These are phyloP conservation scores for Aquatica leii DNA, from an alignment of 2,888 invertebrate species.

Conservation along the genomic window DNA sequence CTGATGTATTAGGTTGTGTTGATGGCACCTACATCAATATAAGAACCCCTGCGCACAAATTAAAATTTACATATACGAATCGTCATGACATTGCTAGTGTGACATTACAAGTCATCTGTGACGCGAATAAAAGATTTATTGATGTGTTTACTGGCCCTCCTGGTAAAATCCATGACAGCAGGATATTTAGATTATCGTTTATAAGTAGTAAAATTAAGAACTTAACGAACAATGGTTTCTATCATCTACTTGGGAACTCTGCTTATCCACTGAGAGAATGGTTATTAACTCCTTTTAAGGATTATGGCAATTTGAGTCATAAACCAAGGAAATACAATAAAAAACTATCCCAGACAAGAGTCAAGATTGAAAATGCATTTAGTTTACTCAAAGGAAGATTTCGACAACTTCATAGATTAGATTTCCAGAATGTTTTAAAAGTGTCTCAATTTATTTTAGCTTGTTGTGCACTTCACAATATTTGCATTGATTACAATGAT, in stretches of 20 bases:
- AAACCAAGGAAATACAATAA: background rate
- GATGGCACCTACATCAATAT: slow-evolving; percentile 43
- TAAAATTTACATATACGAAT: slow-evolving; percentile 50
- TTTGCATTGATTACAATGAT: slow-evolving; percentile 6
- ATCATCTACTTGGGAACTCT: too few relatives aligned
- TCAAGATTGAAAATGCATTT: slow-evolving; percentile 5
- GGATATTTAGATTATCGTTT: slow-evolving; percentile 35
- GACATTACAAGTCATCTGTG: slow-evolving; percentile 50
- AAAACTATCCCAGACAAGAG: background rate
- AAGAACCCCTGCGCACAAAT: slow-evolving; percentile 48
- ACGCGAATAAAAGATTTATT: slow-evolving; percentile 43
- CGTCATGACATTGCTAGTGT: slow-evolving; percentile 45
- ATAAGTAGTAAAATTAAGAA: background rate
- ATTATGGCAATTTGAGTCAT: slow-evolving; percentile 4
- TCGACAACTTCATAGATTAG: background rate
- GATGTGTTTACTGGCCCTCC: slow-evolving; percentile 49
- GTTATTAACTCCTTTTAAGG: too few relatives aligned
- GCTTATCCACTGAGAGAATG: too few relatives aligned
- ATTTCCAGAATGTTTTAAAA: slow-evolving; percentile 6
- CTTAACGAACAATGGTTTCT: slow-evolving; percentile 3
- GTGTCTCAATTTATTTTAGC: slow-evolving; percentile 3
- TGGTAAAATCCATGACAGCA: slow-evolving; percentile 49
- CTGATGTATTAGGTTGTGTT: slow-evolving; percentile 40
- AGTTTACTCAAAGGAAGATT: slow-evolving; percentile 10
- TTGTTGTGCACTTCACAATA: background rate